These are phyloP conservation scores for Oikopleura dioica DNA, from an alignment of 23 tunicate genomes.

Conservation along the genomic window DNA sequence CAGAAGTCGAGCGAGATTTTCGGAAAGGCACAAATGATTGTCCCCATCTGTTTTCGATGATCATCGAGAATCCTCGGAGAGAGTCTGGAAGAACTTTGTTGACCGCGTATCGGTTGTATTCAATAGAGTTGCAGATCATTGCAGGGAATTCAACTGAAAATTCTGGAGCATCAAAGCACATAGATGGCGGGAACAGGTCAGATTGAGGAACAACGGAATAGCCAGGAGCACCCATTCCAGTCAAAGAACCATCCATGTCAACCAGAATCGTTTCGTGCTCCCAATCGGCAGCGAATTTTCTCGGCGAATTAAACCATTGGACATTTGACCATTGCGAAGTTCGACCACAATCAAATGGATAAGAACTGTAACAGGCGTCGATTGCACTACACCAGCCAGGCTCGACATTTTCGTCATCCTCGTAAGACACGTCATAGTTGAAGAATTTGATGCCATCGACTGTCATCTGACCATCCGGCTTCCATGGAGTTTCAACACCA, in stretches of 20 bases:
- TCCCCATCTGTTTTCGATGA: neutral
- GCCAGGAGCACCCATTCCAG: conserved; percentile 13
- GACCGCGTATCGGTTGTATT: neutral
- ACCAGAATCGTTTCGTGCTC: conserved; percentile 38
- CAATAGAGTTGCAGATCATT: neutral
- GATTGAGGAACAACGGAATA: neutral
- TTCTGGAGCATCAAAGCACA: neutral
- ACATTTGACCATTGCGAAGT: neutral
- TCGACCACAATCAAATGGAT: neutral
- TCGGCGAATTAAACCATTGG: neutral
- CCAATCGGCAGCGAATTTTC: conserved; percentile 21
- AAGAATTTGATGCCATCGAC: neutral
- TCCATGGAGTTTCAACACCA: neutral
- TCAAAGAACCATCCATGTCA: conserved; percentile 43
- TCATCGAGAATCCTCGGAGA: neutral
- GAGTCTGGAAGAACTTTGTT: neutral
- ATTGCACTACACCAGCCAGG: neutral
- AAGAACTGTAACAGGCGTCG: neutral
- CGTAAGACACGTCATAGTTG: too few relatives aligned
- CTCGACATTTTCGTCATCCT: too few relatives aligned
- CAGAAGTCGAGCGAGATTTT: neutral
- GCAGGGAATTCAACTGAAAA: neutral
- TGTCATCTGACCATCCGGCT: neutral
- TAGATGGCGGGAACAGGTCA: neutral
- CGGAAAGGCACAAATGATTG: neutral